Percentiles rank a stretch among this genome's conserved stretches.
phyloP scores from a whole-genome alignment of 1,140 invertebrate species.

The Epicauta chinensis region DNA sequence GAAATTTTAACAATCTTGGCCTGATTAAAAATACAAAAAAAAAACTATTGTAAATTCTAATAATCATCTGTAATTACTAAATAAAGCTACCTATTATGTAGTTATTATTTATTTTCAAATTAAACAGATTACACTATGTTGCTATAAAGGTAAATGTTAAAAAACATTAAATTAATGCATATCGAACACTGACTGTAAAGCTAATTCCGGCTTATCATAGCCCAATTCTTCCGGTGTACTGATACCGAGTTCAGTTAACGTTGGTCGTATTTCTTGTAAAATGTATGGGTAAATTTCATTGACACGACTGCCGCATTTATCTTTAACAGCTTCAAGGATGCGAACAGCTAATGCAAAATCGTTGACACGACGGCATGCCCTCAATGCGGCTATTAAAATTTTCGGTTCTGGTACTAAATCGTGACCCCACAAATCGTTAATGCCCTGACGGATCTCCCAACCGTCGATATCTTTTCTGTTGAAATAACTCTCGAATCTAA shows the following conservation, averaged over 20 bases:
- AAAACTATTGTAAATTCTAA: slow-evolving; percentile 10
- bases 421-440: slow-evolving; percentile 77
- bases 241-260: slow-evolving; percentile 88
- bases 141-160: no score
- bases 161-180: slow-evolving; percentile 34
- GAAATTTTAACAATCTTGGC: slow-evolving; percentile 16
- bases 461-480: slow-evolving; percentile 86
- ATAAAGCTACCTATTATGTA: slow-evolving; percentile 10
- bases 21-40: slow-evolving; percentile 10
- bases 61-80: slow-evolving; percentile 4
- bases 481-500: slow-evolving; percentile 78
- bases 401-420: slow-evolving; percentile 94
- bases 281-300: slow-evolving; percentile 88
- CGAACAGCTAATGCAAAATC: slow-evolving; percentile 89
- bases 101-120: neutral
- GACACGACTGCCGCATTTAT: slow-evolving; percentile 78
- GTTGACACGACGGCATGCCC: slow-evolving; percentile 88
- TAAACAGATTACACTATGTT: neutral
- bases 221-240: slow-evolving; percentile 92
- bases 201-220: slow-evolving; percentile 95
- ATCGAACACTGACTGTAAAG: slow-evolving; percentile 67
- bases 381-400: slow-evolving; percentile 85
- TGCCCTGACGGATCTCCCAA: slow-evolving; percentile 90
- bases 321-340: slow-evolving; percentile 86
- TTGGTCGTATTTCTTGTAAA: slow-evolving; percentile 88